These are phyloP conservation scores for Sebastes schlegelii DNA, from an alignment of 2,113 vertebrate species.

Conservation along the genomic window DNA sequence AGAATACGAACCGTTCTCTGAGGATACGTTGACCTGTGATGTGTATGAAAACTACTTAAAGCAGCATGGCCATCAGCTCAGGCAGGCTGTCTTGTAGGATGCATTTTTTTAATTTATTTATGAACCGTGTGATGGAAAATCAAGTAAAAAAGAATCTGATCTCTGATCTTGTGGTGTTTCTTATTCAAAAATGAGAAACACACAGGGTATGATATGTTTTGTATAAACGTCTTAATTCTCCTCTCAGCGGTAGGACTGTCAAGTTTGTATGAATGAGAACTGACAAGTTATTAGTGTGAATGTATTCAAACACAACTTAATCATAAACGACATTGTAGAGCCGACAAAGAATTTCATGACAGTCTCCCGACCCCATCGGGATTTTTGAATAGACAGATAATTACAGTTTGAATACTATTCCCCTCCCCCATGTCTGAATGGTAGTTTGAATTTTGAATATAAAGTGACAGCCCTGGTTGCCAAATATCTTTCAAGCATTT, in stretches of 20 bases:
- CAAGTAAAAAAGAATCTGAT: not conserved
- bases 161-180: not conserved
- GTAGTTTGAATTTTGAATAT: not conserved
- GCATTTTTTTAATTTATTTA: constrained; percentile 7
- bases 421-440: not conserved
- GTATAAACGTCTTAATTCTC: not conserved
- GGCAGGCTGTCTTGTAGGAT: not conserved
- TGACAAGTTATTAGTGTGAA: not conserved
- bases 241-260: not conserved
- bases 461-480: not conserved
- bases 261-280: not conserved
- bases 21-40: no score
- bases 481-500: not conserved
- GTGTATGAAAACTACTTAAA: constrained; percentile 2
- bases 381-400: not conserved
- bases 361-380: not conserved
- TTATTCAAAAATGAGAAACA: constrained; percentile 3
- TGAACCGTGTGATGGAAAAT: constrained; percentile 25
- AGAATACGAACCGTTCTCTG: no score
- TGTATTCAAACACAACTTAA: not conserved
- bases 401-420: not conserved
- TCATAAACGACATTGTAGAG: no score
- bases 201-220: not conserved
- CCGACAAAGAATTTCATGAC: not conserved
- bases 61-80: not conserved